Evolutionary conservation across 2,797 vertebrate species (phyloP).

Genomic region (Schizopygopsis malacanthus): DNA sequence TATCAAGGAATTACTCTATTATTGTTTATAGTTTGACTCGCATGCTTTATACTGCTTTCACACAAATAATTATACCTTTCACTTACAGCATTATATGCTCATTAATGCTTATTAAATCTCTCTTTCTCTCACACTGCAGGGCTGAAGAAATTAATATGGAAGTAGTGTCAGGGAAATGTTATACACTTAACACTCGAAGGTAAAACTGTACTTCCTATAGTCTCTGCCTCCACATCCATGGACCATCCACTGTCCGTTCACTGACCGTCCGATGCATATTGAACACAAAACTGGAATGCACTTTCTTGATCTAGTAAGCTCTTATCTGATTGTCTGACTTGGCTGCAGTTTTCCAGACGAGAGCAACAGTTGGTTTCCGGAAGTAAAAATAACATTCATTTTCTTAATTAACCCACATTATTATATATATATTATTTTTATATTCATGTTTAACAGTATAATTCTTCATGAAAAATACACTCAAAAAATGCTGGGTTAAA

Average conservation of each 20-base stretch:
- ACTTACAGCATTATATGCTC: background rate
- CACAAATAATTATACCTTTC: background rate
- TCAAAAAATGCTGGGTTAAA: too few species aligned
- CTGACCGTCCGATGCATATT: too few species aligned
- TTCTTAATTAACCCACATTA: background rate
- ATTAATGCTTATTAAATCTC: constrained; percentile 13
- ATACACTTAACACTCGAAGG: background rate
- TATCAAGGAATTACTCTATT: background rate
- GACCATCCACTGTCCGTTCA: background rate
- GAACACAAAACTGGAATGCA: background rate
- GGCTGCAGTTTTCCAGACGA: background rate
- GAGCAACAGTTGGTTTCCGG: background rate
- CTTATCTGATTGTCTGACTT: background rate
- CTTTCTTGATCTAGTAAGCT: background rate
- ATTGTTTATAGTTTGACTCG: background rate
- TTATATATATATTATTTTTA: background rate
- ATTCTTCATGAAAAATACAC: background rate
- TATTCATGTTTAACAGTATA: background rate
- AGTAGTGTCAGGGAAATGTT: background rate
- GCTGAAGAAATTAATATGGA: background rate
- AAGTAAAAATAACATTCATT: background rate
- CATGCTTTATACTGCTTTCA: background rate
- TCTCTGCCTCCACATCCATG: background rate
- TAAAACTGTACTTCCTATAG: background rate
- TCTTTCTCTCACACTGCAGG: background rate